Percentiles rank a stretch among this genome's conserved stretches.
These are phyloP conservation scores for Pelagia noctiluca DNA, from an alignment of 30 jellyfish, hydroid and myxozoan species.

Conservation along the genomic window DNA sequence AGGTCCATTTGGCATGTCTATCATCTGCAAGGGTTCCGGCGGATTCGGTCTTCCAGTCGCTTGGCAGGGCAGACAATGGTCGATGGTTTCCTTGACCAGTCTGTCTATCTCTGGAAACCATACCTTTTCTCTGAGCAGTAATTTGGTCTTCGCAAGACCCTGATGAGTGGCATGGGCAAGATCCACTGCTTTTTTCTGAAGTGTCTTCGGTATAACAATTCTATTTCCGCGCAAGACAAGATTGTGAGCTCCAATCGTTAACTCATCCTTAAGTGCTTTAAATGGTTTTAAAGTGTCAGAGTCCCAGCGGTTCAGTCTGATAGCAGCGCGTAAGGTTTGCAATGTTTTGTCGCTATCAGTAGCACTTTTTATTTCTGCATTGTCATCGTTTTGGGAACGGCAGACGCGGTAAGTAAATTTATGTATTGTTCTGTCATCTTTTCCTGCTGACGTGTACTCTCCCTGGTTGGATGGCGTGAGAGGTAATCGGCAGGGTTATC, in stretches of 20 bases:
- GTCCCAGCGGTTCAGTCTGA: not conserved
- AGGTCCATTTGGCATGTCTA: conserved; percentile 33
- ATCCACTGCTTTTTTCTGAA: conserved; percentile 18
- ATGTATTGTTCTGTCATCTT: conserved; percentile 34
- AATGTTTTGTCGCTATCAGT: not conserved
- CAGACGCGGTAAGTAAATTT: not conserved
- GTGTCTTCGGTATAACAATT: conserved; percentile 47
- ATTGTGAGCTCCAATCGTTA: conserved; percentile 12
- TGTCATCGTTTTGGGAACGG: conserved; percentile 39
- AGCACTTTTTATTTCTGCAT: conserved; percentile 3
- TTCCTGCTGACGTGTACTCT: not conserved
- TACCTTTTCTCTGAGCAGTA: conserved; percentile 13
- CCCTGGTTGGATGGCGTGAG: conserved; percentile 32
- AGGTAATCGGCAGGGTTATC: conserved; percentile 47
- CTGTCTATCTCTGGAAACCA: conserved; percentile 59
- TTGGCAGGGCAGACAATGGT: conserved; percentile 59
- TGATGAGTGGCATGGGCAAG: conserved; percentile 58
- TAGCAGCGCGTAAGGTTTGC: not conserved
- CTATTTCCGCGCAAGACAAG: conserved; percentile 22
- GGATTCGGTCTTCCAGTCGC: conserved; percentile 35
- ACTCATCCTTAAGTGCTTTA: conserved; percentile 12
- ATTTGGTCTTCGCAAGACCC: conserved; percentile 49
- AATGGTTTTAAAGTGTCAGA: conserved; percentile 10
- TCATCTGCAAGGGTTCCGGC: conserved; percentile 27
- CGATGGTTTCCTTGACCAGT: conserved; percentile 4